phyloP scores from a whole-genome alignment of 1,140 invertebrate genomes.

The Drosophila malerkotliana region DNA sequence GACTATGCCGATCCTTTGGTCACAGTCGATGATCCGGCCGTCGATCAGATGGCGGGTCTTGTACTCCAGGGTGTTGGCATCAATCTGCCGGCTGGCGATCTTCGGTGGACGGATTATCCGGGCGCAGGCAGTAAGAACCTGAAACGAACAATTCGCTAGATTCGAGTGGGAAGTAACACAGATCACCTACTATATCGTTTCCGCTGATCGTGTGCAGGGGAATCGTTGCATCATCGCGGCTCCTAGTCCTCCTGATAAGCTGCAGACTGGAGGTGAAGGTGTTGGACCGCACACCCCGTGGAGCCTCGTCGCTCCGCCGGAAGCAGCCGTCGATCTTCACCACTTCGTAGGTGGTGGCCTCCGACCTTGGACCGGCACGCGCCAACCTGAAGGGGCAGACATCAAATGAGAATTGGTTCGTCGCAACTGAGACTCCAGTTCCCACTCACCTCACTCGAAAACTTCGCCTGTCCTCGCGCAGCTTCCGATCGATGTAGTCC shows the following conservation, averaged over 20 bases:
- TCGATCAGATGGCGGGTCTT: conserved; percentile 92
- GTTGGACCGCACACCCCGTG: conserved; percentile 70
- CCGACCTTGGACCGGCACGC: conserved; percentile 87
- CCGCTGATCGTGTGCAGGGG: conserved; percentile 85
- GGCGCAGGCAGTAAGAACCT: conserved; percentile 89
- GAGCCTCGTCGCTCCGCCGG: conserved; percentile 85
- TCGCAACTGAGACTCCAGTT: background rate
- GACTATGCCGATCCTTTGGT: conserved; percentile 93
- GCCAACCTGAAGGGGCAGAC: conserved; percentile 85
- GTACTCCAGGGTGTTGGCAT: conserved; percentile 92
- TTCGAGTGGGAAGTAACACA: background rate
- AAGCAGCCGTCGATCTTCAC: conserved; percentile 86
- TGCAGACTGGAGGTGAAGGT: conserved; percentile 84
- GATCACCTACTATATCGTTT: conserved; percentile 85
- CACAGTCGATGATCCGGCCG: conserved; percentile 92
- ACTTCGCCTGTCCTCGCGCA: conserved; percentile 78
- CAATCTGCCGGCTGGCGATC: conserved; percentile 88
- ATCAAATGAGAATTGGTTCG: background rate
- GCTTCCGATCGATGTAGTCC: conserved; percentile 74
- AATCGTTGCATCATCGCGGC: conserved; percentile 84
- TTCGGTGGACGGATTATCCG: conserved; percentile 88
- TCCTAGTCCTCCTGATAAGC: conserved; percentile 84
- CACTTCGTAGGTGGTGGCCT: conserved; percentile 88
- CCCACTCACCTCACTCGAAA: conserved; percentile 84
- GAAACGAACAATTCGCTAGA: background rate